Evolutionary conservation across 2,888 invertebrate genomes (phyloP), one percentile per base, ranked within the genome.

Genomic region (Nomada goodeniana): DNA sequence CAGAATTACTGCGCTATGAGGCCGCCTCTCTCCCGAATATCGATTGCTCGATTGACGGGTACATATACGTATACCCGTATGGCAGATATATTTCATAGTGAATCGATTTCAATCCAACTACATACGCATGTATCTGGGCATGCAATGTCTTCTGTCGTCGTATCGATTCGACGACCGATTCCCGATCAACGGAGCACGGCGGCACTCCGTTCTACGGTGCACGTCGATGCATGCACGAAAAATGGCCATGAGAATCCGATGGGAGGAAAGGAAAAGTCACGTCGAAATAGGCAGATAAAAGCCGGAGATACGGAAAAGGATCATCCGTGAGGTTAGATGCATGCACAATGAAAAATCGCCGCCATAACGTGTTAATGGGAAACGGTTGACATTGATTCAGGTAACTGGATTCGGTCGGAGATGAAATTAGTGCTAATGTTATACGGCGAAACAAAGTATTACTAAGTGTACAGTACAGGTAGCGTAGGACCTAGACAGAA

Each of bases 401-500:
- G 9, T 15, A 53, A 44, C 5, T 15, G 52, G 42, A 77, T 74
- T 65, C 67, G n/a, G 47, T 65, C 42, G 60, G 29, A 73, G 78
- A 76, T 68, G 55, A 71, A 77, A 71, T 74, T 63, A 77, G 60
- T 61, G 53, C 4, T 67, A 70, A 63, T 47, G 42, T 15, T 36
- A 68, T 15, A 23, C 18, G 57, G 11, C 20, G 29, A 42, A 65
- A 83, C 67, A 84, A 80, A 79, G 80, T 82, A 72, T 72, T 63
- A 68, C 52, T 70, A 70, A 78, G 23, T 74, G 57, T 60, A 55
- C 55, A 63, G 44, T n/a, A 2, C 23, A 53, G 60, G 52, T 57
- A 26, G 15, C 23, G 7, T 57, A 9, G 26, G 26, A 42, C 29
- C 3, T 23, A 15, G 55, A 50, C 53, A 50, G 29, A 72, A 83